Evolutionary conservation across 2,888 invertebrate genomes (phyloP).

Genomic region (Oxystoma pomonae): DNA sequence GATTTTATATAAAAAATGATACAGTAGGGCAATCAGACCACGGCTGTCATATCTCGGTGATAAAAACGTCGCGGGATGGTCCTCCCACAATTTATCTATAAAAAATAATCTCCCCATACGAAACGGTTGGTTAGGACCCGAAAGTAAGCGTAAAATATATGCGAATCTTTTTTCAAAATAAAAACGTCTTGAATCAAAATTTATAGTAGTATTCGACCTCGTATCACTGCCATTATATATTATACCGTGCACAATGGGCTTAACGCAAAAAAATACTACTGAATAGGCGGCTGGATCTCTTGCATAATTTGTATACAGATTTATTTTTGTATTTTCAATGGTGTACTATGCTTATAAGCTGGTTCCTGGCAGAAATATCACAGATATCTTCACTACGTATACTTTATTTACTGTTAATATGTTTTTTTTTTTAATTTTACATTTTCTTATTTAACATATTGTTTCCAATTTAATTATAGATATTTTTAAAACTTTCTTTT

Average conservation of each 20-base stretch:
- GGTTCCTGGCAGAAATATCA: not conserved
- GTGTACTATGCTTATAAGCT: constrained; percentile 5
- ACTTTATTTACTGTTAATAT: no score
- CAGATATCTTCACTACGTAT: not conserved
- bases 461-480: no score
- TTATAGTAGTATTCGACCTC: constrained; percentile 37
- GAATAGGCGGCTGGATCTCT: constrained; percentile 25
- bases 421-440: no score
- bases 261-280: constrained; percentile 35
- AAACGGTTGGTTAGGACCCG: constrained; percentile 25
- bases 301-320: constrained; percentile 32
- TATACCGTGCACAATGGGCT: constrained; percentile 43
- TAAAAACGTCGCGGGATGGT: not conserved
- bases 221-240: constrained; percentile 45
- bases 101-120: not conserved
- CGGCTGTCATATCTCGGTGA: not conserved
- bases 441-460: no score
- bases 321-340: constrained; percentile 27
- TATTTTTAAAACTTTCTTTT: no score
- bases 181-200: constrained; percentile 40
- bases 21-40: not conserved
- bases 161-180: constrained; percentile 36
- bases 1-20: not conserved
- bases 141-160: constrained; percentile 33
- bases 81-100: not conserved